Conservation (phyloP, 2,113 vertebrate species). For the Myodes glareolus region DNA sequence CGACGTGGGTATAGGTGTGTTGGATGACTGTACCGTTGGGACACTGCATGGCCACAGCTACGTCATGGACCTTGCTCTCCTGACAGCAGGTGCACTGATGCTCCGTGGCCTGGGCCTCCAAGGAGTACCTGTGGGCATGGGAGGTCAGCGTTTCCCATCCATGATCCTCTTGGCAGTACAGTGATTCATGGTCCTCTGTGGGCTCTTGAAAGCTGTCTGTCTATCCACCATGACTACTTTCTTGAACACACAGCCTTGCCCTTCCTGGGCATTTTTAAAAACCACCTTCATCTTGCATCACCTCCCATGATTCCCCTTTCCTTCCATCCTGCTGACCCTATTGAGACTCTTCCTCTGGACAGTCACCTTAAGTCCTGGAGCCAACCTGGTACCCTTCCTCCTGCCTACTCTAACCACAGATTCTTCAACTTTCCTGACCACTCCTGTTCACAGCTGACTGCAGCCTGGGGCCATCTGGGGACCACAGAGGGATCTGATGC, state of each 20-base stretch:
- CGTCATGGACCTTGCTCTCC: slow-evolving; percentile 82
- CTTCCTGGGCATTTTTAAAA: not conserved
- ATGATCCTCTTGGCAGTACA: not conserved
- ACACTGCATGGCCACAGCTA: slow-evolving; percentile 87
- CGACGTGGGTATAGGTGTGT: slow-evolving; percentile 84
- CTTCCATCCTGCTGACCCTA: not conserved
- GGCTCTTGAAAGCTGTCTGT: too few species aligned
- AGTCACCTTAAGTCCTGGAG: not conserved
- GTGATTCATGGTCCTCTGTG: not conserved
- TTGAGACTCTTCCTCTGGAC: not conserved
- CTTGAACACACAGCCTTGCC: not conserved
- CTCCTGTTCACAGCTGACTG: not conserved
- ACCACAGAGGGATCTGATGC: not conserved
- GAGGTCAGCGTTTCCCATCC: not conserved
- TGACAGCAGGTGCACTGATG: slow-evolving; percentile 90
- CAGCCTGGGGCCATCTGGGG: not conserved
- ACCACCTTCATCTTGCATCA: not conserved
- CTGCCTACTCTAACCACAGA: not conserved
- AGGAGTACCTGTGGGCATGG: slow-evolving; percentile 88
- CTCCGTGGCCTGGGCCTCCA: slow-evolving; percentile 84
- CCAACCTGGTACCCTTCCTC: too few species aligned
- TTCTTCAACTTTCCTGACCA: not conserved
- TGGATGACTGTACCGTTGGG: slow-evolving; percentile 79
- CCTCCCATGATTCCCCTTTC: not conserved
- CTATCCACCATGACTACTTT: not conserved